Evolutionary conservation across 2,113 vertebrate genomes (phyloP).

Genomic region (Zeus faber): DNA sequence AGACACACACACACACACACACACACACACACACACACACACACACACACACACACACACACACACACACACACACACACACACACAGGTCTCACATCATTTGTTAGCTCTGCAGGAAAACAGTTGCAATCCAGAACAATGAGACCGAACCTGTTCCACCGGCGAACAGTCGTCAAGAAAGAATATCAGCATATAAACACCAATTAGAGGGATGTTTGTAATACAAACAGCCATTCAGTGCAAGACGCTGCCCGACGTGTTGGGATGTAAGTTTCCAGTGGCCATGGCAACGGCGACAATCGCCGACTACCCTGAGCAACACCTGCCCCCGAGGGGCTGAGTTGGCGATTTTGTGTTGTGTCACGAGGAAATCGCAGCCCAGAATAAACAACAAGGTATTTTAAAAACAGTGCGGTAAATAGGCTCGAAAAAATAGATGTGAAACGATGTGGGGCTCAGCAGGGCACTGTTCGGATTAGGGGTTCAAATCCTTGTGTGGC

Average conservation of each 20-base stretch:
- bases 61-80: constrained; percentile 4
- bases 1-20: background rate
- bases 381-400: too few species aligned
- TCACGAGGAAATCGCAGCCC: too few species aligned
- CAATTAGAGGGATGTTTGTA: constrained; percentile 52
- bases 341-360: background rate
- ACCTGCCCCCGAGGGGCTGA: constrained; percentile 28
- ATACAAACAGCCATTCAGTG: constrained; percentile 46
- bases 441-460: too few species aligned
- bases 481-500: too few species aligned
- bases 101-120: constrained; percentile 2
- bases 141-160: constrained; percentile 32
- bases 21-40: constrained; percentile 1
- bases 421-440: too few species aligned
- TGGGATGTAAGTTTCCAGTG: constrained; percentile 9
- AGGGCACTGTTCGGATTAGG: too few species aligned
- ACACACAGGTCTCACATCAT: constrained; percentile 1
- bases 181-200: constrained; percentile 39
- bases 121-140: constrained; percentile 1
- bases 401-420: too few species aligned
- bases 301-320: constrained; percentile 11
- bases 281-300: constrained; percentile 1
- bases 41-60: constrained; percentile 3
- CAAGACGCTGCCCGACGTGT: constrained; percentile 2
- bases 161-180: constrained; percentile 15